Percentiles rank a stretch among this genome's conserved stretches.
phyloP scores from a whole-genome alignment of 2,888 invertebrate species.

The Gisinianus flammeolus region DNA sequence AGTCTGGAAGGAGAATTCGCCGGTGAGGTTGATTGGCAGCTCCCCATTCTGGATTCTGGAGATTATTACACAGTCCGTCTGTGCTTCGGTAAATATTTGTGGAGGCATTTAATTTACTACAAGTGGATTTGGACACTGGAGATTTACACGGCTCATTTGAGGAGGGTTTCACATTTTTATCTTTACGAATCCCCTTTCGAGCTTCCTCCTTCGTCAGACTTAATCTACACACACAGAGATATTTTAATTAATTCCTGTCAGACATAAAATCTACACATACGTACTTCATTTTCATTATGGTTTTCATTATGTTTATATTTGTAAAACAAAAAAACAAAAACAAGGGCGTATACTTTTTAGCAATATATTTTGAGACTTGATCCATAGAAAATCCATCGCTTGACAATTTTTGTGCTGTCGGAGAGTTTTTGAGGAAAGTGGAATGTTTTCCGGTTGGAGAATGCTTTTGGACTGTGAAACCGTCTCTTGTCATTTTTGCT shows the following conservation, averaged over 20 bases:
- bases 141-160: slow-evolving; percentile 23
- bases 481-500: slow-evolving; percentile 10
- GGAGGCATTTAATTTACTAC: neutral
- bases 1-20: slow-evolving; percentile 65
- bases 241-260: no score
- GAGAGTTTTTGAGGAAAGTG: slow-evolving; percentile 65
- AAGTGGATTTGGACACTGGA: slow-evolving; percentile 2
- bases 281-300: no score
- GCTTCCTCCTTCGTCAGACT: slow-evolving; percentile 32
- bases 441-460: slow-evolving; percentile 26
- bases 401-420: slow-evolving; percentile 69
- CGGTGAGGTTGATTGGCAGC: slow-evolving; percentile 64
- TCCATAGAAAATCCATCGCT: slow-evolving; percentile 73
- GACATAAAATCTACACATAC: no score
- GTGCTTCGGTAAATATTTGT: slow-evolving; percentile 67
- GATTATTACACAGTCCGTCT: slow-evolving; percentile 68
- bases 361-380: slow-evolving; percentile 70
- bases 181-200: neutral
- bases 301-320: no score
- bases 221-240: no score
- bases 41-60: slow-evolving; percentile 66
- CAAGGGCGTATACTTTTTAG: slow-evolving; percentile 62
- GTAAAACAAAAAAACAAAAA: neutral
- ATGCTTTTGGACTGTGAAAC: slow-evolving; percentile 1
- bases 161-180: neutral